Evolutionary conservation across 1,140 invertebrate genomes (phyloP), one percentile per base, ranked within the genome.

Genomic region (Oryctes rhinoceros): DNA sequence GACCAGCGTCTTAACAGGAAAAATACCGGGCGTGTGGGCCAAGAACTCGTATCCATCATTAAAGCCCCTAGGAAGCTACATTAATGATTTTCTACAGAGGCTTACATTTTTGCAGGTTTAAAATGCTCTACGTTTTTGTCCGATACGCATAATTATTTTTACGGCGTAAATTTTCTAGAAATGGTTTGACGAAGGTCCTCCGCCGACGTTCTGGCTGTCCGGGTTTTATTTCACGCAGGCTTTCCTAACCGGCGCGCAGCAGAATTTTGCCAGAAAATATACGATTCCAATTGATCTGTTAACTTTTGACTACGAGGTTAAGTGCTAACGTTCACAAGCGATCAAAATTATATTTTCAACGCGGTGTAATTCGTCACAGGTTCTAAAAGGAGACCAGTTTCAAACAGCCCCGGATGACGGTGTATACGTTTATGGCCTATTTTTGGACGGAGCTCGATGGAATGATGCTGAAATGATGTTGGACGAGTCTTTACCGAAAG

Each of bases 201-300:
- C 97, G 0, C 81, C 88, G 3, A 92, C 94, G 10, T 98, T 95
- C 88, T 99, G 97, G 97, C 88, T 99, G 44, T 96, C 97, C 0
- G 97, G 96, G 20, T 98, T 99, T 88, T 99, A 94, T 87, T 98
- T 98, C 86, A 97, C 97, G 0, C 97, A 98, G 89, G 96, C 97
- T 6, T 99, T 99, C 88, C 89, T 99, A 15, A 99, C 97, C 6
- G 97, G 96, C 35, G 95, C 94, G 18, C 93, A 96, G 83, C 97
- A 99, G 89, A 98, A 98, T 89, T 98, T 92, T 89, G 96, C 97
- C 5, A 91, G 97, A 83, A 97, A 96, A 88, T 95, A 96, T 88
- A 92, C 92, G 65, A 96, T 97, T 81, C 96, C 97, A 5, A 98
- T 98, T 82, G 96, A 98, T 91, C 91, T 97, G 79, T 89, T 98